phyloP scores from a whole-genome alignment of 2,888 invertebrate genomes.

The Euspilapteryx auroguttella region DNA sequence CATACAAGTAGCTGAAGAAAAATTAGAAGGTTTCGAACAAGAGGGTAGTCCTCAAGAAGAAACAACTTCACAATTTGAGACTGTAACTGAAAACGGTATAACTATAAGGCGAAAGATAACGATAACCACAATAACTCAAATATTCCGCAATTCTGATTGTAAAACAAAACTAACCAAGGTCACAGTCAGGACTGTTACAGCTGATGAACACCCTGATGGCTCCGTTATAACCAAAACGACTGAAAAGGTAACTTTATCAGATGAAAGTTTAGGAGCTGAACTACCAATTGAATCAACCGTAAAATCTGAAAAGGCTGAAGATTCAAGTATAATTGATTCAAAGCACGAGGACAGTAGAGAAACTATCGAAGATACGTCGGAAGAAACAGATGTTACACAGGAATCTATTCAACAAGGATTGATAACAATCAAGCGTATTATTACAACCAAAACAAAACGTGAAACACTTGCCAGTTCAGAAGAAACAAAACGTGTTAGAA shows the following conservation, averaged over 20 bases:
- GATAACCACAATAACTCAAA: slow-evolving; percentile 10
- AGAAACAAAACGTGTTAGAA: slow-evolving; percentile 58
- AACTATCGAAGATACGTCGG: slow-evolving; percentile 36
- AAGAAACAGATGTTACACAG: slow-evolving; percentile 37
- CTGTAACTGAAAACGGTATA: slow-evolving; percentile 8
- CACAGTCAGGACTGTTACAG: slow-evolving; percentile 10
- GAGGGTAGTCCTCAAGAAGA: too few species aligned
- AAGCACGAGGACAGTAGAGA: slow-evolving; percentile 15
- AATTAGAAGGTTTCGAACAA: slow-evolving; percentile 24
- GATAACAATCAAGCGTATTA: slow-evolving; percentile 31
- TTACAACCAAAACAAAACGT: slow-evolving; percentile 45
- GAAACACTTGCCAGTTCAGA: slow-evolving; percentile 53
- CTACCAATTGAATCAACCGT: slow-evolving; percentile 13
- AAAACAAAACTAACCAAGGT: slow-evolving; percentile 10
- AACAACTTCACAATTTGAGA: slow-evolving; percentile 7
- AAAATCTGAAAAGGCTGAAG: slow-evolving; percentile 11
- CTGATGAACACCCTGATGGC: slow-evolving; percentile 11
- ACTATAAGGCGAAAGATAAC: slow-evolving; percentile 10
- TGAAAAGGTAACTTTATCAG: slow-evolving; percentile 11
- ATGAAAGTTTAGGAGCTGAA: slow-evolving; percentile 16
- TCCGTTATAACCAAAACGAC: slow-evolving; percentile 9
- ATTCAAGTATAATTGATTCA: slow-evolving; percentile 6
- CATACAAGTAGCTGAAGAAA: slow-evolving; percentile 26
- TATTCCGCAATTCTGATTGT: slow-evolving; percentile 7
- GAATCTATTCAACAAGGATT: slow-evolving; percentile 33